Base-by-base conservation (phyloP, 2,797 vertebrate genomes). In the Choloepus didactylus region DNA sequence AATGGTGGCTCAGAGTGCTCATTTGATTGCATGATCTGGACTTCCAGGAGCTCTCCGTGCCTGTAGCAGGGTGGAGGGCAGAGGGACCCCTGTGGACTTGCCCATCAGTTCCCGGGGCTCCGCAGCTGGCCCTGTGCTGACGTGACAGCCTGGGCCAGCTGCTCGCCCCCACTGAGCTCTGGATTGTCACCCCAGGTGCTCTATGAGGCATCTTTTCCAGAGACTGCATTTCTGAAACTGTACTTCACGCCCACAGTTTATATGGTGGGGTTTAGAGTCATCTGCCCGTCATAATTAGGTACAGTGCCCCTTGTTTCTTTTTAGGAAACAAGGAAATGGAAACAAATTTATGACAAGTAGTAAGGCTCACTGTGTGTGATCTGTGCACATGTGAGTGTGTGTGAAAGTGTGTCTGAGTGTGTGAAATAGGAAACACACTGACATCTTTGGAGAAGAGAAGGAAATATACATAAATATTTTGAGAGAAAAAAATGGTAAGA, bases 161-260 rank as follows among this genome's bases (percentile, higher is more conserved):
- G 44, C 66, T 41, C 38, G 1, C 29, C 31, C 31, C 12, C 21
- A 2, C n/a, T 23, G 19, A 8, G 49, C 46, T 31, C 67, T 9
- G 77, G 51, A 19, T 67, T 18, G 73, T n/a, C 35, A 54, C 64
- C 27, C 11, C 54, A 49, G 75, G 49, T 21, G 51, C 38, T 44
- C 56, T 6, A 15, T 21, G 38, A 54, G 51, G 19, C 41, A 14
- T 62, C 19, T 80, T 93, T 85, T 70, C 46, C 49, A 35, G 60
- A 72, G 64, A 6, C 46, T 62, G 4, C 29, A 18, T 51, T 60
- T 95, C 80, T 79, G 86, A 82, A 87, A 87, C 56, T 73, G 60
- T n/a, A 21, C 70, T 69, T 89, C 31, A 5, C n/a, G 14, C 31
- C 7, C 19, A 35, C 64, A 62, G 3, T 75, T 60, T 60, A 31